Percentiles rank a stretch among this genome's conserved stretches.
phyloP scores from a whole-genome alignment of 2,888 invertebrate genomes.

The Oligia latruncula region DNA sequence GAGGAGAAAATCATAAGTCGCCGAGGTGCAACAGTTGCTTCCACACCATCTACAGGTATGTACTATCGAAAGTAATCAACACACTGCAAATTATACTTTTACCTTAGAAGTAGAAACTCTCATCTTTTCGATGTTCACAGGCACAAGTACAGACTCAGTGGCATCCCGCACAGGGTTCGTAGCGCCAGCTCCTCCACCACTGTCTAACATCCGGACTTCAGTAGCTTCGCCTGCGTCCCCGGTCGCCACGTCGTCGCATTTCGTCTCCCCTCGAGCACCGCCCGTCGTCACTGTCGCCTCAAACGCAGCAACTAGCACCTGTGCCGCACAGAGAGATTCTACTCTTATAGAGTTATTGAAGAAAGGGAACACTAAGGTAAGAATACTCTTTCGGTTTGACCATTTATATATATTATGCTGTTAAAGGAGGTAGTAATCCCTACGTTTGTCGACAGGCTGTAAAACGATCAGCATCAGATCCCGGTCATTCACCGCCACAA shows the following conservation, averaged over 20 bases:
- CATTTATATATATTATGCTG: background rate
- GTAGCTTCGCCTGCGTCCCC: constrained; percentile 83
- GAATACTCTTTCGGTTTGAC: background rate
- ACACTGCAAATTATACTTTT: too few species aligned
- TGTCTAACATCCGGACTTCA: constrained; percentile 81
- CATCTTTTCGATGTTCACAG: constrained; percentile 60
- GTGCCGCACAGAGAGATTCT: constrained; percentile 91
- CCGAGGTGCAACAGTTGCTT: constrained; percentile 89
- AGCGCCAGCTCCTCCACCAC: constrained; percentile 85
- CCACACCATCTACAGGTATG: constrained; percentile 77
- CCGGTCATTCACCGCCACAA: constrained; percentile 91
- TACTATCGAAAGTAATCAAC: background rate
- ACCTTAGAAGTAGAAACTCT: background rate
- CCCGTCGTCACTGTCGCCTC: constrained; percentile 82
- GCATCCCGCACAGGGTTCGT: constrained; percentile 82
- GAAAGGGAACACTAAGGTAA: constrained; percentile 91
- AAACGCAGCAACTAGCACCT: constrained; percentile 74
- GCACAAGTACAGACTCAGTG: constrained; percentile 75
- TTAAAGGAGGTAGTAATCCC: background rate
- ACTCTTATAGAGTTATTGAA: constrained; percentile 95
- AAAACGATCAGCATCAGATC: constrained; percentile 93
- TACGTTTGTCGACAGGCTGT: constrained; percentile 87
- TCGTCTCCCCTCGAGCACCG: constrained; percentile 85
- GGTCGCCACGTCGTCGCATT: constrained; percentile 87
- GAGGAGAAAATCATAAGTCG: constrained; percentile 98